phyloP scores from a whole-genome alignment of 1,140 invertebrate genomes.

The Drosophila pachea region DNA sequence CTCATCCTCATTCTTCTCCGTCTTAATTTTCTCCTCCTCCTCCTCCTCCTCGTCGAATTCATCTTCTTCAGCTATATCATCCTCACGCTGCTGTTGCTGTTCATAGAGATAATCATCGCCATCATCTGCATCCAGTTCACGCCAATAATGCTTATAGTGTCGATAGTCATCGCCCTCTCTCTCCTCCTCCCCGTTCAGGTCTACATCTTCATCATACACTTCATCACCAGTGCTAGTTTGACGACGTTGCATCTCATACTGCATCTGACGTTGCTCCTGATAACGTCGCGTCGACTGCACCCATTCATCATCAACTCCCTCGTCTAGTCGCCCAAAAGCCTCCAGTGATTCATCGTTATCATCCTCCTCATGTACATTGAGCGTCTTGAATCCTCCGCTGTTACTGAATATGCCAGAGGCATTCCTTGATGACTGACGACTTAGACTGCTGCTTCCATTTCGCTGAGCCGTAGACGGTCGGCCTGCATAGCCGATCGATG shows the following conservation, averaged over 20 bases:
- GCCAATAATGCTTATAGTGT: constrained; percentile 70
- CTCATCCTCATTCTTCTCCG: constrained; percentile 9
- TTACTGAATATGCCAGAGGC: constrained; percentile 60
- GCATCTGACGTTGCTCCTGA: constrained; percentile 53
- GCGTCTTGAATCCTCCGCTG: constrained; percentile 62
- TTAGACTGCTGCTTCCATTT: constrained; percentile 29
- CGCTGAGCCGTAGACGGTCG: constrained; percentile 54
- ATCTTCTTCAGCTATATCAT: constrained; percentile 61
- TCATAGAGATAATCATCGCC: constrained; percentile 66
- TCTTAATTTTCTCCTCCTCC: not conserved
- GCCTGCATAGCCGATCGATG: constrained; percentile 52
- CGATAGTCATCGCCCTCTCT: constrained; percentile 61
- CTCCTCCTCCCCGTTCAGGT: constrained; percentile 26
- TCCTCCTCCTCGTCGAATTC: constrained; percentile 48
- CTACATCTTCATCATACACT: constrained; percentile 33
- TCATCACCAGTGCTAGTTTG: constrained; percentile 9
- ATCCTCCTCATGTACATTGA: constrained; percentile 72
- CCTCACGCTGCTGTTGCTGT: constrained; percentile 60
- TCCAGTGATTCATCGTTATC: constrained; percentile 70
- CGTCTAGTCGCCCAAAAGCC: constrained; percentile 68
- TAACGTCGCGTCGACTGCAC: constrained; percentile 54
- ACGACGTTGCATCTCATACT: constrained; percentile 35
- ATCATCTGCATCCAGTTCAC: constrained; percentile 63
- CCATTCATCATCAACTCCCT: constrained; percentile 67
- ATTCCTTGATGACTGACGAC: constrained; percentile 59